Conservation (phyloP, 2,888 invertebrate genomes). For the Eupithecia insigniata region DNA sequence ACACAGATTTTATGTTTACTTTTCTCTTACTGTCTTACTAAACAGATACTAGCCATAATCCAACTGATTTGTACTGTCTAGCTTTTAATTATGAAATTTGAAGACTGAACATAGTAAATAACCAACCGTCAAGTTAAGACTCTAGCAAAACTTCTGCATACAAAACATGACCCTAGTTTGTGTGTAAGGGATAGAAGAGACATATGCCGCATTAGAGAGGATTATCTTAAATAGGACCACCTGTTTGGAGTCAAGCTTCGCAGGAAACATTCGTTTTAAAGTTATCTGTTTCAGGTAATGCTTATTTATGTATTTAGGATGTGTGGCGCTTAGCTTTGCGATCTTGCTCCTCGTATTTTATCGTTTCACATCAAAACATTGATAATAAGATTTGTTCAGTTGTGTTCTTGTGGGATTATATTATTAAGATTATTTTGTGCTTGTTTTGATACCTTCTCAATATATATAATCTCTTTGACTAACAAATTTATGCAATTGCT, state of each 20-base stretch:
- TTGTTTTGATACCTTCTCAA: background rate
- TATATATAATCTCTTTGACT: background rate
- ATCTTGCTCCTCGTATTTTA: constrained; percentile 13
- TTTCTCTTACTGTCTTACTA: background rate
- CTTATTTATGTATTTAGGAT: constrained; percentile 50
- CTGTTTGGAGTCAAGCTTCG: constrained; percentile 72
- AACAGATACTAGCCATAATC: background rate
- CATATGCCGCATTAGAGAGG: constrained; percentile 71
- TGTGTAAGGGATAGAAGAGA: constrained; percentile 57
- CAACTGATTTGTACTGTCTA: too few relatives aligned
- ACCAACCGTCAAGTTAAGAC: background rate
- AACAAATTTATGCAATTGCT: background rate
- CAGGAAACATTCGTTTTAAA: constrained; percentile 71
- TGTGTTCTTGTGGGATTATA: background rate
- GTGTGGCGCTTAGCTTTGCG: constrained; percentile 28
- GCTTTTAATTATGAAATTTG: background rate
- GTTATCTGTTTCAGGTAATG: constrained; percentile 45
- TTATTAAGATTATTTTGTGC: background rate
- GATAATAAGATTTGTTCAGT: background rate
- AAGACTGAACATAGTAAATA: too few relatives aligned
- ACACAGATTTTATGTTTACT: background rate
- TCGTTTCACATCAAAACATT: constrained; percentile 12
- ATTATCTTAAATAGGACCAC: constrained; percentile 79
- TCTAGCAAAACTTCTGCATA: background rate
- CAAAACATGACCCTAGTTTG: constrained; percentile 28